Percentiles rank a stretch among this genome's conserved stretches.
These are phyloP conservation scores for Octodonta nipae DNA, from an alignment of 2,888 invertebrate genomes.

Conservation along the genomic window DNA sequence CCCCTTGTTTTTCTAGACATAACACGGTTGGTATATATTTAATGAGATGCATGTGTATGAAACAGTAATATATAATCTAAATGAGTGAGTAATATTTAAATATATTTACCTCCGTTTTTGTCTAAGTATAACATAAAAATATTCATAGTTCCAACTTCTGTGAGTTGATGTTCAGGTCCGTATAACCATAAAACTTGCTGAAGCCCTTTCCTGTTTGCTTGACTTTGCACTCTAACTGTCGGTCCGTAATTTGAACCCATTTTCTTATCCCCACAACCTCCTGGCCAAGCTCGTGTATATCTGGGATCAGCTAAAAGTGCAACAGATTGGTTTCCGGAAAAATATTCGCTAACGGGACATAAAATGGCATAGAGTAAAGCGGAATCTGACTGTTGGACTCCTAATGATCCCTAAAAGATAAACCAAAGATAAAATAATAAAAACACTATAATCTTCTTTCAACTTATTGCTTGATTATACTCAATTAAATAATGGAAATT, in stretches of 20 bases:
- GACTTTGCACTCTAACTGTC: conserved; percentile 70
- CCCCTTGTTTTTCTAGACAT: too few species aligned
- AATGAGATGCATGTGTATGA: too few species aligned
- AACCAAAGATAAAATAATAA: neutral
- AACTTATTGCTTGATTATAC: too few species aligned
- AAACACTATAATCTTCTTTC: neutral
- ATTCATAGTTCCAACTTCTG: conserved; percentile 98
- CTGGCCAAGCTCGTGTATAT: conserved; percentile 78
- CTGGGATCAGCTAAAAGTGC: conserved; percentile 84
- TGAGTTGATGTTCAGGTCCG: conserved; percentile 82
- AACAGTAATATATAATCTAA: neutral
- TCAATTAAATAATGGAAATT: too few species aligned
- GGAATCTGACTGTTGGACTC: conserved; percentile 75
- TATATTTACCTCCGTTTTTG: conserved; percentile 66
- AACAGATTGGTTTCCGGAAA: conserved; percentile 47
- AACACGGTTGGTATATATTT: too few species aligned
- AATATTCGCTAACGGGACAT: conserved; percentile 89
- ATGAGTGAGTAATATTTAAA: too few species aligned
- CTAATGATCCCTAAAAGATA: conserved; percentile 67
- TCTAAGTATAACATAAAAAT: conserved; percentile 80
- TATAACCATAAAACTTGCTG: conserved; percentile 95
- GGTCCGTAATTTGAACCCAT: conserved; percentile 90
- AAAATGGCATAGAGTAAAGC: conserved; percentile 83
- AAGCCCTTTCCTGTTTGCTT: conserved; percentile 60
- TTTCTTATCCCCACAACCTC: conserved; percentile 87